Percentiles rank a stretch among this genome's conserved stretches.
These are phyloP conservation scores for Salminus brasiliensis DNA, from an alignment of 2,113 vertebrate species.

Conservation along the genomic window DNA sequence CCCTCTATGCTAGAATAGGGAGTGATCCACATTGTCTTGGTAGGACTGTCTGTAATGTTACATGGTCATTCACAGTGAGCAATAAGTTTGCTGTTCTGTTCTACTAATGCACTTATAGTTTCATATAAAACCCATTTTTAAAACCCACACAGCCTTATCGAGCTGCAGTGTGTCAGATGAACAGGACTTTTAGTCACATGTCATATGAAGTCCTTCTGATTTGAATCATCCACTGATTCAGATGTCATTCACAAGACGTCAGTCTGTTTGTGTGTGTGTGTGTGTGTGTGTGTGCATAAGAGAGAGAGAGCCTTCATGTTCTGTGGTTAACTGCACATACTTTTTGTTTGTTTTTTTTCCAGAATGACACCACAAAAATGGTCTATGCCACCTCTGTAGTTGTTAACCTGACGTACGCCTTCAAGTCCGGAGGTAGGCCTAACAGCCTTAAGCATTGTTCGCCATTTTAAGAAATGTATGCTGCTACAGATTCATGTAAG, in stretches of 20 bases:
- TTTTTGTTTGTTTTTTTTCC: conserved; percentile 34
- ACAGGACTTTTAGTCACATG: conserved; percentile 7
- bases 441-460: not conserved
- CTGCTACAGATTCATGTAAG: too few relatives aligned
- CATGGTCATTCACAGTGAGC: not conserved
- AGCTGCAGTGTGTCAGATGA: not conserved
- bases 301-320: not conserved
- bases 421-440: conserved; percentile 55
- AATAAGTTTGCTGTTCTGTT: not conserved
- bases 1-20: not conserved
- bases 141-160: not conserved
- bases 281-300: not conserved
- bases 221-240: conserved; percentile 26
- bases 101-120: not conserved
- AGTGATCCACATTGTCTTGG: not conserved
- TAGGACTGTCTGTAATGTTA: not conserved
- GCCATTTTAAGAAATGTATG: not conserved
- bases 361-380: conserved; percentile 50
- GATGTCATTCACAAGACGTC: not conserved
- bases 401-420: conserved; percentile 58
- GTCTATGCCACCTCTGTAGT: conserved; percentile 56
- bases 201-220: not conserved
- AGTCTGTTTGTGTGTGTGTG: not conserved
- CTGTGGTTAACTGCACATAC: not conserved
- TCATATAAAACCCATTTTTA: not conserved